Percentiles rank a stretch among this genome's conserved stretches.
These are phyloP conservation scores for Australoheros facetus DNA, from an alignment of 2,797 vertebrate genomes.

Conservation along the genomic window DNA sequence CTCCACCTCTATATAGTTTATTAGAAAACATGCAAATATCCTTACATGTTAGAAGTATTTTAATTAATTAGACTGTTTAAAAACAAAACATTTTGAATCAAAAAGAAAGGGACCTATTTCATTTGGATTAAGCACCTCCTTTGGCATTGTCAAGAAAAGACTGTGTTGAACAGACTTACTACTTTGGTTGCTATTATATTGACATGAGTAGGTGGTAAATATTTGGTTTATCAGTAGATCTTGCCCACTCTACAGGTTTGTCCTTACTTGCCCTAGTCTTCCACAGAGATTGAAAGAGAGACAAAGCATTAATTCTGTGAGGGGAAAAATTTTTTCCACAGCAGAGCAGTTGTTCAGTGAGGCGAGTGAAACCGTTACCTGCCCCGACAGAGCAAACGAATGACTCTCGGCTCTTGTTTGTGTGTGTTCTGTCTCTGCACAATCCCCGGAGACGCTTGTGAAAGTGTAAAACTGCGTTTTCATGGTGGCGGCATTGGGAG, in stretches of 20 bases:
- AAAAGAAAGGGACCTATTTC: background rate
- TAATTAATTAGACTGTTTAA: background rate
- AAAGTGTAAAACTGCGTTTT: slow-evolving; percentile 62
- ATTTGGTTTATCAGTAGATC: slow-evolving; percentile 14
- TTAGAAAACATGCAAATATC: background rate
- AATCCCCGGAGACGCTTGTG: slow-evolving; percentile 52
- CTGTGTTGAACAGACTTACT: background rate
- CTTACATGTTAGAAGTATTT: background rate
- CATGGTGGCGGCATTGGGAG: slow-evolving; percentile 34
- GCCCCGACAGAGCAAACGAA: slow-evolving; percentile 14
- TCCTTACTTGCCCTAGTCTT: slow-evolving; percentile 9
- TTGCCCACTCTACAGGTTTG: background rate
- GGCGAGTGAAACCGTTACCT: slow-evolving; percentile 31
- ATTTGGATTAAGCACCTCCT: background rate
- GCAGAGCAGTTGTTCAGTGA: slow-evolving; percentile 9
- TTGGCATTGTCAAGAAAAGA: background rate
- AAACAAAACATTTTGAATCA: background rate
- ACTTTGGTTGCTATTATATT: slow-evolving; percentile 6
- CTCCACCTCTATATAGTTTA: background rate
- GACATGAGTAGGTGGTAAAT: slow-evolving; percentile 27
- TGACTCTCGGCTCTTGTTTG: slow-evolving; percentile 15
- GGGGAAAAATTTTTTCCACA: slow-evolving; percentile 13
- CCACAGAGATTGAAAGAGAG: slow-evolving; percentile 16
- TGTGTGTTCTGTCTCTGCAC: slow-evolving; percentile 27
- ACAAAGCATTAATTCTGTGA: slow-evolving; percentile 22